phyloP scores from a whole-genome alignment of 2,888 invertebrate species.

The Pollenia labialis region DNA sequence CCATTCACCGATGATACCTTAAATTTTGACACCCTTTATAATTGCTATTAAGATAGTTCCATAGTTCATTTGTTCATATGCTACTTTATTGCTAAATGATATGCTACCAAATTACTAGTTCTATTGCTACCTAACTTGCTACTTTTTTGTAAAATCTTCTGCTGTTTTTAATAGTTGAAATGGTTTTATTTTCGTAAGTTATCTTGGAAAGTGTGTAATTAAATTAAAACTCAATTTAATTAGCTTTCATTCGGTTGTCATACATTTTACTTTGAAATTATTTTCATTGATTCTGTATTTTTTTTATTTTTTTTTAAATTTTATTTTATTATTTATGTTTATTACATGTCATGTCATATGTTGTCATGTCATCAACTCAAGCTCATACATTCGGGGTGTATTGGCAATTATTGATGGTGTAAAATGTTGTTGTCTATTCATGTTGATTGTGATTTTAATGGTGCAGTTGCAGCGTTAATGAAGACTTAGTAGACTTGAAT shows the following conservation, averaged over 20 bases:
- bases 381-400: constrained; percentile 31
- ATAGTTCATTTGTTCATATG: too few relatives aligned
- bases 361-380: constrained; percentile 47
- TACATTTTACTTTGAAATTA: constrained; percentile 45
- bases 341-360: constrained; percentile 67
- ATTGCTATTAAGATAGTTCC: too few relatives aligned
- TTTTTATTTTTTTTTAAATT: constrained; percentile 25
- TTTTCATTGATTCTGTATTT: constrained; percentile 54
- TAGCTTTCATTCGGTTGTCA: constrained; percentile 60
- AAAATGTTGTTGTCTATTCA: constrained; percentile 69
- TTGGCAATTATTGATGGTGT: constrained; percentile 61
- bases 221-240: constrained; percentile 57
- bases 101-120: too few relatives aligned
- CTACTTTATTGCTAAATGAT: too few relatives aligned
- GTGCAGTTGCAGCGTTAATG: constrained; percentile 58
- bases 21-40: too few relatives aligned
- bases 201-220: constrained; percentile 59
- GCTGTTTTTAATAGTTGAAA: too few relatives aligned
- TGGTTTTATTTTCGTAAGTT: neutral
- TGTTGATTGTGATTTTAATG: constrained; percentile 60
- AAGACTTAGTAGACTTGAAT: constrained; percentile 42
- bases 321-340: constrained; percentile 63
- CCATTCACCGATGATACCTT: too few relatives aligned
- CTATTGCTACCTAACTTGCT: too few relatives aligned
- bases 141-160: too few relatives aligned